phyloP scores from a whole-genome alignment of 2,888 invertebrate species.

The Phoenoteleia sp. region DNA sequence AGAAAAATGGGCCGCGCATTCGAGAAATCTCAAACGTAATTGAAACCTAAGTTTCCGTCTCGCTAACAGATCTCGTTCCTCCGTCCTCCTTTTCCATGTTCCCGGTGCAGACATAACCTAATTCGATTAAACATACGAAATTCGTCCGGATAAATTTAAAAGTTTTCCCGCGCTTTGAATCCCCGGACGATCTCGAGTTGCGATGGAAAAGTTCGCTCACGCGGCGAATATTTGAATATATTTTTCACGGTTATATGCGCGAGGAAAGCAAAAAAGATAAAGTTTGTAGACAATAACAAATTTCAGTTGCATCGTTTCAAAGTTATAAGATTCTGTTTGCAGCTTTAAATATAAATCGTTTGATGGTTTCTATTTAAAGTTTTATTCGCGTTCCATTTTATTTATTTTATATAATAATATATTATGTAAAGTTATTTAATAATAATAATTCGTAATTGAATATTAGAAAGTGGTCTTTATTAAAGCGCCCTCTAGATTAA shows the following conservation, averaged over 20 bases:
- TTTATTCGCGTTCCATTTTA: too few species aligned
- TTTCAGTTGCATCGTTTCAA: not conserved
- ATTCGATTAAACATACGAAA: constrained; percentile 57
- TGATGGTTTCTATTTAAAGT: too few species aligned
- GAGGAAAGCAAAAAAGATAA: not conserved
- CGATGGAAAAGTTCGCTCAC: constrained; percentile 28
- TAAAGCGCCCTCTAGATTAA: too few species aligned
- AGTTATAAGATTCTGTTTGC: too few species aligned
- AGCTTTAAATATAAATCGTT: too few species aligned
- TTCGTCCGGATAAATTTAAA: constrained; percentile 40
- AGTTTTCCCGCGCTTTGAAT: constrained; percentile 32
- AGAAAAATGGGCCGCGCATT: constrained; percentile 27
- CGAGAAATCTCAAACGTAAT: constrained; percentile 44
- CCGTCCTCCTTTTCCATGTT: constrained; percentile 33
- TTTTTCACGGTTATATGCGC: constrained; percentile 13
- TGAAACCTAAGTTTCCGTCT: constrained; percentile 48
- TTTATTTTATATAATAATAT: too few species aligned
- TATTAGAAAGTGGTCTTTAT: too few species aligned
- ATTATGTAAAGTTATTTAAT: too few species aligned
- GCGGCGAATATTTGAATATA: constrained; percentile 37
- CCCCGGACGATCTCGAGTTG: not conserved
- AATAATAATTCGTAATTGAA: too few species aligned
- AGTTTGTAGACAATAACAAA: not conserved
- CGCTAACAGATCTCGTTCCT: constrained; percentile 2
- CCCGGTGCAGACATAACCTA: constrained; percentile 23